These are phyloP conservation scores for Dinoponera quadriceps DNA, from an alignment of 1,140 invertebrate genomes.

Conservation along the genomic window DNA sequence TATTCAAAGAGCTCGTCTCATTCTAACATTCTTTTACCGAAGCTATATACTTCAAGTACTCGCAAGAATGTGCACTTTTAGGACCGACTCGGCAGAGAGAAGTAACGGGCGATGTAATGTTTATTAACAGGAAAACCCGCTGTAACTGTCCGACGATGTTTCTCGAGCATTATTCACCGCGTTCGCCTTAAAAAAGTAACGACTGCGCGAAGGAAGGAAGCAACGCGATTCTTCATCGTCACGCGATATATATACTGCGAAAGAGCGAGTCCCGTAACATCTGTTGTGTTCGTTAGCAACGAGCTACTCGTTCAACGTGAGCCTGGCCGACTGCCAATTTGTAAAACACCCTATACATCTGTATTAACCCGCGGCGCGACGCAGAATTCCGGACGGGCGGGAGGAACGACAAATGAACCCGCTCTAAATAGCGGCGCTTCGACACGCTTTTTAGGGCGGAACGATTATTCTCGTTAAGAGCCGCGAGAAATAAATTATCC, in stretches of 20 bases:
- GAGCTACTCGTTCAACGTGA: constrained; percentile 24
- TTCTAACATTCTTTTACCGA: too few species aligned
- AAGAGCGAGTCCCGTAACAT: constrained; percentile 31
- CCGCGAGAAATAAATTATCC: constrained; percentile 19
- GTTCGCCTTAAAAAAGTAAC: neutral
- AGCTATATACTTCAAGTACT: too few species aligned
- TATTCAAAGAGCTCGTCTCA: too few species aligned
- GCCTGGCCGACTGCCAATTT: constrained; percentile 41
- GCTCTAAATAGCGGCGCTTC: constrained; percentile 25
- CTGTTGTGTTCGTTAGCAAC: constrained; percentile 37
- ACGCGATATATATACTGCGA: neutral
- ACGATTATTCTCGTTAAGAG: constrained; percentile 20
- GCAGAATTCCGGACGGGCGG: constrained; percentile 13
- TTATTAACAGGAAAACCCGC: too few species aligned
- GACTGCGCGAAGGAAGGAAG: neutral
- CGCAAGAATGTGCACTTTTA: too few species aligned
- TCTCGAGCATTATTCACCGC: neutral
- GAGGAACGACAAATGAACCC: constrained; percentile 33
- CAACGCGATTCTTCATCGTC: constrained; percentile 12
- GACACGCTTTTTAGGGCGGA: constrained; percentile 18
- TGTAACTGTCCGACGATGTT: neutral
- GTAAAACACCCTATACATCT: constrained; percentile 49
- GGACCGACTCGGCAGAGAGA: too few species aligned
- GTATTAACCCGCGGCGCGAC: constrained; percentile 28
- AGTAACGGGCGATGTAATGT: too few species aligned